Percentiles rank a stretch among this genome's conserved stretches.
These are phyloP conservation scores for Leptodactylus fuscus DNA, from an alignment of 2,113 vertebrate genomes.

Conservation along the genomic window DNA sequence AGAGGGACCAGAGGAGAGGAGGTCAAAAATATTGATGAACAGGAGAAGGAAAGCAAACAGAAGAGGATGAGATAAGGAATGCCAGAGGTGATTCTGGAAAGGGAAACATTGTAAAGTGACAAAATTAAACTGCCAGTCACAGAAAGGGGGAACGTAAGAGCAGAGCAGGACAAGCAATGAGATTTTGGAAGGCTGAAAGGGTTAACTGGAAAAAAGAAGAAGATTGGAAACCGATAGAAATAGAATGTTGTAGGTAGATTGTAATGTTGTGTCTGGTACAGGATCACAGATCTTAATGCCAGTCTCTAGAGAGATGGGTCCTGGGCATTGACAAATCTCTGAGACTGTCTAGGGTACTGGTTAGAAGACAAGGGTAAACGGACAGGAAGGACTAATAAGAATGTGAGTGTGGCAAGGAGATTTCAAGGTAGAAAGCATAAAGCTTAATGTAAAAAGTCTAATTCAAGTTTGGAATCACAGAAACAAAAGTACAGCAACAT, in stretches of 20 bases:
- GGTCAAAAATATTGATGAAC: slow-evolving; percentile 54
- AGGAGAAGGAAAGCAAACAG: slow-evolving; percentile 41
- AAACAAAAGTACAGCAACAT: background rate
- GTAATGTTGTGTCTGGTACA: no score
- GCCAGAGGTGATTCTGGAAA: slow-evolving; percentile 58
- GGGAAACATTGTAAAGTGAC: slow-evolving; percentile 46
- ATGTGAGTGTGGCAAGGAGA: slow-evolving; percentile 8
- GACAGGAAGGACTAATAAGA: background rate
- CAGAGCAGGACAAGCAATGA: background rate
- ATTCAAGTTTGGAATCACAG: background rate
- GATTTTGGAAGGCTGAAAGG: no score
- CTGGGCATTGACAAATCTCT: slow-evolving; percentile 28
- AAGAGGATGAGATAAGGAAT: slow-evolving; percentile 5
- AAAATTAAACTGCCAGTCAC: slow-evolving; percentile 1
- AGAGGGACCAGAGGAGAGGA: slow-evolving; percentile 29
- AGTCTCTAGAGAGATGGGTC: slow-evolving; percentile 17
- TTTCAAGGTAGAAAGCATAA: background rate
- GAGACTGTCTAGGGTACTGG: slow-evolving; percentile 34
- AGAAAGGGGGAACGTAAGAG: background rate
- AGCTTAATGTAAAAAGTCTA: background rate
- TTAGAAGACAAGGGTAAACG: slow-evolving; percentile 40
- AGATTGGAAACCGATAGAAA: background rate
- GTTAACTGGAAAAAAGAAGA: slow-evolving; percentile 3
- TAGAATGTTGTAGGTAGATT: background rate
- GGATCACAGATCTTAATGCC: background rate